Conservation (phyloP, 2,888 invertebrate species). For the Taphrorychus bicolor region DNA sequence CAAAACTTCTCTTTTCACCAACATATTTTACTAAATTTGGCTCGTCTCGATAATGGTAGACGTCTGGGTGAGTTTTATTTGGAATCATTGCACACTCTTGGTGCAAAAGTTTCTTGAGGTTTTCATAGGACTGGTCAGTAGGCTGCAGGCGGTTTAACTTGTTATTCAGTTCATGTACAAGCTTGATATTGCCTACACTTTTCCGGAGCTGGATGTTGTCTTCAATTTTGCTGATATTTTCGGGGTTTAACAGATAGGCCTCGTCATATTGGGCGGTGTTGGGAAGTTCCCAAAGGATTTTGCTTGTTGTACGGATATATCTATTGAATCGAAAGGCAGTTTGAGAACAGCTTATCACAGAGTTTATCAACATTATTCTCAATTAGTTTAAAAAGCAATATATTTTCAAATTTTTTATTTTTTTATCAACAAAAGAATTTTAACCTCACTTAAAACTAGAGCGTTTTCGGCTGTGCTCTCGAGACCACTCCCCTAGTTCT, state of each 20-base stretch:
- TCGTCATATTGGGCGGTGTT: conserved; percentile 60
- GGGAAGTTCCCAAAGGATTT: conserved; percentile 37
- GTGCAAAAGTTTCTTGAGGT: conserved; percentile 58
- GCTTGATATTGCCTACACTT: conserved; percentile 71
- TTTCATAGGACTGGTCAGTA: conserved; percentile 45
- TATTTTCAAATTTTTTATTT: neutral
- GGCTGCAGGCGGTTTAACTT: conserved; percentile 51
- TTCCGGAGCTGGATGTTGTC: conserved; percentile 72
- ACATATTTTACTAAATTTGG: conserved; percentile 66
- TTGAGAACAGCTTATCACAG: too few species aligned
- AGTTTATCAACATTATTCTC: neutral
- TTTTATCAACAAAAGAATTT: too few species aligned
- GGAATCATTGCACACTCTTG: conserved; percentile 74
- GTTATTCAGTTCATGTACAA: conserved; percentile 62
- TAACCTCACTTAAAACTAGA: too few species aligned
- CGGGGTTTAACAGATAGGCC: conserved; percentile 68
- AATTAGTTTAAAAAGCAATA: neutral
- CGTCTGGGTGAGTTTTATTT: conserved; percentile 75
- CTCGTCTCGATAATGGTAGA: conserved; percentile 66
- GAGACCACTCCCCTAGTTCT: too few species aligned
- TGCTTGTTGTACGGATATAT: neutral
- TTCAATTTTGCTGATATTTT: conserved; percentile 67
- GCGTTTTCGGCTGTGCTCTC: too few species aligned
- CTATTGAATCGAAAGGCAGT: too few species aligned
- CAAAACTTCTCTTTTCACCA: conserved; percentile 63